phyloP scores from a whole-genome alignment of 92 coral and sea anemone genomes.

The Palythoa heliodiscus region DNA sequence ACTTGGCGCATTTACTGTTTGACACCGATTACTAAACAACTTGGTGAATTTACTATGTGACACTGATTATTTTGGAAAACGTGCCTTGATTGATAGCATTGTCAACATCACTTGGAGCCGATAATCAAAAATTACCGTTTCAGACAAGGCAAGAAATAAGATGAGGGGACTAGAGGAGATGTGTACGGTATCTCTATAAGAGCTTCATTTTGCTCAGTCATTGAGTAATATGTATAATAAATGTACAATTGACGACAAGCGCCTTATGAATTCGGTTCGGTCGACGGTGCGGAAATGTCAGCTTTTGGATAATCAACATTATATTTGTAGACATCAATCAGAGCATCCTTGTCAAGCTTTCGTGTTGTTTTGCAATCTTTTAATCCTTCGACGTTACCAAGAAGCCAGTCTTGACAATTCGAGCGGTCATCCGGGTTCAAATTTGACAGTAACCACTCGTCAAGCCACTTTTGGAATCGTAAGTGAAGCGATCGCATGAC shows the following conservation, averaged over 20 bases:
- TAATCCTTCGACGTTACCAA: conserved; percentile 89
- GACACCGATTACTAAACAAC: not conserved
- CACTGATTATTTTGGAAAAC: not conserved
- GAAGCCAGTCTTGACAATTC: conserved; percentile 87
- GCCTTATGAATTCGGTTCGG: conserved; percentile 32
- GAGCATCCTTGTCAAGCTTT: conserved; percentile 64
- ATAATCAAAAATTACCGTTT: not conserved
- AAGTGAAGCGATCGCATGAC: conserved; percentile 80
- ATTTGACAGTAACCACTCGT: conserved; percentile 77
- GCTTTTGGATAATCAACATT: conserved; percentile 68
- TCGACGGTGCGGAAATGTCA: conserved; percentile 7
- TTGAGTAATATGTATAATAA: conserved; percentile 5
- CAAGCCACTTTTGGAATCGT: conserved; percentile 87
- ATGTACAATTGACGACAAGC: conserved; percentile 31
- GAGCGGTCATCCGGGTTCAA: conserved; percentile 80
- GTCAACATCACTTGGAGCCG: not conserved
- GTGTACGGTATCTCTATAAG: not conserved
- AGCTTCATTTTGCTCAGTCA: not conserved
- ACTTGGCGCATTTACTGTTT: not conserved
- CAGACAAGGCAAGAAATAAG: not conserved
- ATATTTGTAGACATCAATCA: conserved; percentile 79
- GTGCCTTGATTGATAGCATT: not conserved
- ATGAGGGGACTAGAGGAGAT: not conserved
- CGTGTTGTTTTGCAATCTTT: conserved; percentile 85
- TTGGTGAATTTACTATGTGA: not conserved